Conservation (phyloP, 2,113 vertebrate species). For the Dicrurus megarhynchus region DNA sequence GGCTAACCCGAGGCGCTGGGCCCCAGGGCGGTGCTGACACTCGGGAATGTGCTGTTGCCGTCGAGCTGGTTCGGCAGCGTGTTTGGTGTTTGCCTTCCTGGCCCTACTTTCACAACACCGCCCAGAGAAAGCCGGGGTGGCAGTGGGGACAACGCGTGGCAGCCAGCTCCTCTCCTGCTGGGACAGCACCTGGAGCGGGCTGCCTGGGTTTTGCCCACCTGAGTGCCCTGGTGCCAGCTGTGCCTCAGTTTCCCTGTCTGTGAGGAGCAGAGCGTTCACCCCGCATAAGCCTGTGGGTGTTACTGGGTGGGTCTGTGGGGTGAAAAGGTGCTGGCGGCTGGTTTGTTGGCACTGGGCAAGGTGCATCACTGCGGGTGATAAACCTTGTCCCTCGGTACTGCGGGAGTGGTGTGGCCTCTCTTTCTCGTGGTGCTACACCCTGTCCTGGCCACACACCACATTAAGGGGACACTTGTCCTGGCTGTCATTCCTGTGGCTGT, state of each 20-base stretch:
- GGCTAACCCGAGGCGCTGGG: not conserved
- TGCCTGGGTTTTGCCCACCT: not conserved
- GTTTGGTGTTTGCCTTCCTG: not conserved
- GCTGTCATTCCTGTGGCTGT: not conserved
- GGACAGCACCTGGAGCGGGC: not conserved
- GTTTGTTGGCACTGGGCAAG: not conserved
- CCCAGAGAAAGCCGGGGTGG: not conserved
- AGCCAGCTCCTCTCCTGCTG: not conserved
- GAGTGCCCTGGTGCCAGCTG: accelerated
- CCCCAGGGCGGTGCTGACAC: not conserved
- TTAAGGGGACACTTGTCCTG: not conserved
- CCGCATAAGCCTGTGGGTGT: accelerated
- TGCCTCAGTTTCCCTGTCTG: not conserved
- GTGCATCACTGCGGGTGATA: not conserved
- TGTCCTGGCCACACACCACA: accelerated
- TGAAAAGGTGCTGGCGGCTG: not conserved
- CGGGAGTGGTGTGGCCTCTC: not conserved
- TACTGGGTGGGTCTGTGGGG: accelerated
- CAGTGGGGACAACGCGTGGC: not conserved
- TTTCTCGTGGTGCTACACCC: accelerated
- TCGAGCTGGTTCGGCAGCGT: conserved; percentile 41
- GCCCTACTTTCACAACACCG: not conserved
- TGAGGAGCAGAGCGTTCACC: not conserved
- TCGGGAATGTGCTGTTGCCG: not conserved
- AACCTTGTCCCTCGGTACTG: not conserved